Conservation (phyloP, 2,113 vertebrate species). For the Leptobrachium leishanense region DNA sequence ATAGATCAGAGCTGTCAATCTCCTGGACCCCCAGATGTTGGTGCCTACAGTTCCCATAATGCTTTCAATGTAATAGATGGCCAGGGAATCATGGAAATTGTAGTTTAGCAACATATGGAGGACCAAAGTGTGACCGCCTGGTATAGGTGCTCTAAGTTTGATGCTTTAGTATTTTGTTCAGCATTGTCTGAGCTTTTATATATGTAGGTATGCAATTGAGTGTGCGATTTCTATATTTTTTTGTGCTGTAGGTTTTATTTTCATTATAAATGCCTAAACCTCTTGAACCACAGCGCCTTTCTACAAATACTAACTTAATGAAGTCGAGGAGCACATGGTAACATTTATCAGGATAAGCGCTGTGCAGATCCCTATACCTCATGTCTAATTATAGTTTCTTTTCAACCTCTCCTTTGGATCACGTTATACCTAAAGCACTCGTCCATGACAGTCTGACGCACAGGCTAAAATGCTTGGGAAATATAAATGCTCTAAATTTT, state of each 20-base stretch:
- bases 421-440: conserved; percentile 32
- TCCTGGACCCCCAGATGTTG: too few relatives aligned
- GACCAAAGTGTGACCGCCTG: too few relatives aligned
- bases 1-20: too few relatives aligned
- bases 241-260: neutral
- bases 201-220: too few relatives aligned
- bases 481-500: neutral
- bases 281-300: conserved; percentile 5
- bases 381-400: conserved; percentile 40
- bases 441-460: conserved; percentile 13
- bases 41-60: too few relatives aligned
- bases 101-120: too few relatives aligned
- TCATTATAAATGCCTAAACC: conserved; percentile 33
- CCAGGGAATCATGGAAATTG: too few relatives aligned
- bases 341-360: neutral
- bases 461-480: neutral
- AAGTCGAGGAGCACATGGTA: conserved; percentile 29
- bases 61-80: too few relatives aligned
- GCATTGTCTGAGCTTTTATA: too few relatives aligned
- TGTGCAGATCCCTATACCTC: conserved; percentile 14
- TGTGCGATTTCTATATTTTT: too few relatives aligned
- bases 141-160: too few relatives aligned
- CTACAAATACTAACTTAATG: conserved; percentile 13
- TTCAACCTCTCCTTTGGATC: conserved; percentile 28
- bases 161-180: too few relatives aligned